Evolutionary conservation across 2,797 vertebrate genomes (phyloP).

Genomic region (Dromococcyx pavoninus): DNA sequence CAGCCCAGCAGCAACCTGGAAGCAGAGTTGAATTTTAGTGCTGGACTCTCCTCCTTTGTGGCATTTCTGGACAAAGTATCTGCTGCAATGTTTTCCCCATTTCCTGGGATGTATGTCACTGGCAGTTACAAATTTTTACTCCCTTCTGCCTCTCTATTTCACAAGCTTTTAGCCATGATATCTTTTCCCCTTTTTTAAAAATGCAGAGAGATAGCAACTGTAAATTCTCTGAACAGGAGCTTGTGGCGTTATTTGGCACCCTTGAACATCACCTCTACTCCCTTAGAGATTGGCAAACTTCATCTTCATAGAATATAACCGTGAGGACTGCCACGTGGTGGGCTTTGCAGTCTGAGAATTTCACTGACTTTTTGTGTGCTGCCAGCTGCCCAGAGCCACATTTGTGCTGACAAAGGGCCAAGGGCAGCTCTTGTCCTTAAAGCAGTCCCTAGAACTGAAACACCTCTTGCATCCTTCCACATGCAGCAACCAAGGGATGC

Average conservation of each 20-base stretch:
- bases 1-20: not conserved
- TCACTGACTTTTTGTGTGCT: not conserved
- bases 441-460: not conserved
- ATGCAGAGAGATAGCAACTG: not conserved
- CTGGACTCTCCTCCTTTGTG: not conserved
- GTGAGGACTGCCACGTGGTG: not conserved
- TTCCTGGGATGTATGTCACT: not conserved
- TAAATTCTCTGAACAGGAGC: not conserved
- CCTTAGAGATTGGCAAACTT: not conserved
- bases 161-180: not conserved
- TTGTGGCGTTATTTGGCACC: not conserved
- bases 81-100: not conserved
- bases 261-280: not conserved
- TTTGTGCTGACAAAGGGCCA: not conserved
- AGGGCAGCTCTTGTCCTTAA: not conserved
- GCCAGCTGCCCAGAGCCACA: not conserved
- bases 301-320: not conserved
- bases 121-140: not conserved
- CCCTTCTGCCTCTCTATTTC: not conserved
- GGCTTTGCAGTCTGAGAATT: not conserved
- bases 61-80: not conserved
- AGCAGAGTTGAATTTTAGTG: not conserved
- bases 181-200: not conserved
- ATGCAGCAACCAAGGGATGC: rapidly evolving
- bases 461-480: not conserved